Evolutionary conservation across 2,113 vertebrate species (phyloP), one percentile per base, ranked within the genome.

Genomic region (Leptosomus discolor): DNA sequence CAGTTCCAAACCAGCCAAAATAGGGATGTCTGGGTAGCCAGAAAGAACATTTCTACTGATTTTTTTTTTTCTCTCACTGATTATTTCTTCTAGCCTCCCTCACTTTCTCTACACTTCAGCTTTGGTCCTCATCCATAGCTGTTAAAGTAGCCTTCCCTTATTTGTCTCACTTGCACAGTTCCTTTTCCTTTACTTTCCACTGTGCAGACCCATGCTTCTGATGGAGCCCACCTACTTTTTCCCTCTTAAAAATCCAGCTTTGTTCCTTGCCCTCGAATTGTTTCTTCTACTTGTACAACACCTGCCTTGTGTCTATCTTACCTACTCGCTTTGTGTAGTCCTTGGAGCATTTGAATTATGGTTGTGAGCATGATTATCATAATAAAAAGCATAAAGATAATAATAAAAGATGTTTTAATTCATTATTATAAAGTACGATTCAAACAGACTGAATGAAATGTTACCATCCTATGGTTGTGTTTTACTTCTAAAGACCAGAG

Each of bases 401-500:
- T 83, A 74, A 64, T 54, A 85, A 87, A 85, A 53, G 22, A 22
- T 69, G 32, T 41, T 92, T 91, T 90, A 96, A 96, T 80, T 71
- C 11, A 6, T 53, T 70, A 68, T 61, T 67, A 88, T 79, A 71
- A 97, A 97, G 27, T 54, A 58, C 91, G 95, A 96, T 85, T 74
- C 50, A 19, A 56, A 91, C 45, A 77, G 63, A 88, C 64, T 30
- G 9, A 94, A 96, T 61, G 57, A 95, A 97, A 90, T 92, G 87
- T 85, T 94, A 82, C 58, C 64, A 54, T 84, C 63, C 41, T 71
- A 24, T 23, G 70, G 61, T 58, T 81, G 53, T 73, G 87, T 70
- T 94, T 98, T 53, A 65, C 71, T 92, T 88, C 74, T 95, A 71
- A 98, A 97, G 70, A 90, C 46, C 85, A 68, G 89, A 85, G 81